phyloP scores from a whole-genome alignment of 2,797 vertebrate species.

The Notoglanidium macrostoma region DNA sequence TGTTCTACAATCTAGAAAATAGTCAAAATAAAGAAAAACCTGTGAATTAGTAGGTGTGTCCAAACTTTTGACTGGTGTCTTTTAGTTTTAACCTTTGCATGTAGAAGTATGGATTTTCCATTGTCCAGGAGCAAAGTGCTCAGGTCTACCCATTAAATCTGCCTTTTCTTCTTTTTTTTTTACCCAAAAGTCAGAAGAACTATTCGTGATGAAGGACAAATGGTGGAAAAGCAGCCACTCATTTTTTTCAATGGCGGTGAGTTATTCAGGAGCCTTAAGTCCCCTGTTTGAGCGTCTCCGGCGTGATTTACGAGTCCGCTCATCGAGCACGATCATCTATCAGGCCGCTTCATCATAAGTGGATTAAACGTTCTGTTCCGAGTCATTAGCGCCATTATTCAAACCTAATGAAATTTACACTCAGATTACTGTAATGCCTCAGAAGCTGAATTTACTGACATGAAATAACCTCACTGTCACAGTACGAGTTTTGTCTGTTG shows the following conservation, averaged over 20 bases:
- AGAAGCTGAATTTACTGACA: conserved; percentile 58
- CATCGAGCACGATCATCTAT: conserved; percentile 55
- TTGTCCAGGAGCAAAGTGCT: neutral
- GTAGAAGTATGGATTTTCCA: neutral
- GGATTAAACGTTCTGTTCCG: conserved; percentile 61
- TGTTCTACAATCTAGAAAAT: too few species aligned
- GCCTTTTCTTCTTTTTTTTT: neutral
- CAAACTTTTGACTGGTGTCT: neutral
- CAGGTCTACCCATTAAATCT: neutral
- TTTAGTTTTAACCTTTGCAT: neutral
- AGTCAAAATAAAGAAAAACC: too few species aligned
- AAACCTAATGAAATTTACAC: conserved; percentile 61
- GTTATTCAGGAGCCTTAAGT: conserved; percentile 29
- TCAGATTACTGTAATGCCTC: conserved; percentile 58
- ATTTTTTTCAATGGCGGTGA: neutral
- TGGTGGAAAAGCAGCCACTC: neutral
- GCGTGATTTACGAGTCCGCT: conserved; percentile 46
- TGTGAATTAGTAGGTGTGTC: too few species aligned
- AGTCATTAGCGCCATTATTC: conserved; percentile 61
- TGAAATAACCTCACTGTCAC: conserved; percentile 60
- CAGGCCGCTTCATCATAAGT: conserved; percentile 57
- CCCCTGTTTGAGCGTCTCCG: conserved; percentile 7
- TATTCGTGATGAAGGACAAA: neutral
- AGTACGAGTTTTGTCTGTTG: conserved; percentile 49
- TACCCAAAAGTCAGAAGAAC: neutral